Percentiles rank a stretch among this genome's conserved stretches.
phyloP scores from a whole-genome alignment of 1,140 invertebrate genomes.

The Papilio polyxenes region DNA sequence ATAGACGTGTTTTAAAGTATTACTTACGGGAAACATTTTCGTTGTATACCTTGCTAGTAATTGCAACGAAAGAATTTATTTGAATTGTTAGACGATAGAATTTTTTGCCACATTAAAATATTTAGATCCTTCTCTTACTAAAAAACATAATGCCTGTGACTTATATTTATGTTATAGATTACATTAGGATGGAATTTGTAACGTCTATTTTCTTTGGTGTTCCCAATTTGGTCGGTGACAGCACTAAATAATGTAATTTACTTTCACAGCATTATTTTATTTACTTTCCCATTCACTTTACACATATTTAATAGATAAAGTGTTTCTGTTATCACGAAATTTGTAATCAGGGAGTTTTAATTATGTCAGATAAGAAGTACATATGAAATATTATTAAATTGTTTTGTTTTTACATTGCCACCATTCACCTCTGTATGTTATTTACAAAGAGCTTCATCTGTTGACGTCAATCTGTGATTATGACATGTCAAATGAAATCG shows the following conservation, averaged over 20 bases:
- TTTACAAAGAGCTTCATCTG: slow-evolving; percentile 4
- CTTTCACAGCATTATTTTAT: neutral
- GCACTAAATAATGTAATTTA: neutral
- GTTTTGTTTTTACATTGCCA: slow-evolving; percentile 5
- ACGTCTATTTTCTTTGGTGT: neutral
- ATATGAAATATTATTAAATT: slow-evolving; percentile 7
- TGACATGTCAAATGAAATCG: slow-evolving; percentile 50
- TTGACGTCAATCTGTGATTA: slow-evolving; percentile 39
- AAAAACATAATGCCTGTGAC: neutral
- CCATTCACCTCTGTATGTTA: slow-evolving; percentile 14
- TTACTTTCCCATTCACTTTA: too few relatives aligned
- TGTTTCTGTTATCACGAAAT: neutral
- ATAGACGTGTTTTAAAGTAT: slow-evolving; percentile 31
- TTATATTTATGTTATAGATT: neutral
- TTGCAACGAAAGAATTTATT: neutral
- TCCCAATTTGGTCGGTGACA: neutral
- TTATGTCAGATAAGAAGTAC: neutral
- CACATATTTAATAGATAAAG: neutral
- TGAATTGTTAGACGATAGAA: neutral
- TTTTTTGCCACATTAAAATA: neutral
- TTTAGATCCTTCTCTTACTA: too few relatives aligned
- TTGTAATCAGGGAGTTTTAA: neutral
- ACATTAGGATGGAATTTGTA: neutral
- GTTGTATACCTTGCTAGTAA: neutral
- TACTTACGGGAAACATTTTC: neutral